Conservation (phyloP, 2,888 invertebrate species). For the Rhamnusium bicolor region DNA sequence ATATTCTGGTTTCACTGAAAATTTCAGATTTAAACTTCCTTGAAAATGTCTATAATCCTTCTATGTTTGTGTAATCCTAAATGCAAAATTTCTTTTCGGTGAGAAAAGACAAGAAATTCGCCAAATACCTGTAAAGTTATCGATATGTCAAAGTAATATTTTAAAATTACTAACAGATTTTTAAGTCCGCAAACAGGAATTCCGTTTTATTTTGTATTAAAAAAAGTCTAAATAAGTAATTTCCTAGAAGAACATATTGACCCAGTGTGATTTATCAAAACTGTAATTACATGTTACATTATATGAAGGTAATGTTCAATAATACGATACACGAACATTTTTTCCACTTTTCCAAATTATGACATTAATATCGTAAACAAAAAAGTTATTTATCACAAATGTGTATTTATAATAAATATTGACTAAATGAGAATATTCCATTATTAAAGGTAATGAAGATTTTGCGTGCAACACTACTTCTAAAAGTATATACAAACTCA, state of each 20-base stretch:
- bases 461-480: conserved; percentile 47
- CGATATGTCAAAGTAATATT: too few species aligned
- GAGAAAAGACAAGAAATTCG: too few species aligned
- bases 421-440: conserved; percentile 52
- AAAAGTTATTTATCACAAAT: conserved; percentile 45
- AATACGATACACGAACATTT: conserved; percentile 23
- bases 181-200: neutral
- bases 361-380: conserved; percentile 40
- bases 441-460: conserved; percentile 54
- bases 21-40: too few species aligned
- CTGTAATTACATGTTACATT: conserved; percentile 13
- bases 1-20: too few species aligned
- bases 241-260: neutral
- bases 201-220: neutral
- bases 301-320: conserved; percentile 7
- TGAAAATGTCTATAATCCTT: too few species aligned
- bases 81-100: too few species aligned
- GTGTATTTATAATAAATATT: conserved; percentile 48
- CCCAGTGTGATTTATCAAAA: conserved; percentile 7
- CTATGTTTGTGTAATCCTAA: too few species aligned
- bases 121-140: too few species aligned
- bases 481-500: conserved; percentile 17
- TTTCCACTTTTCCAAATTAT: conserved; percentile 33
- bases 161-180: neutral
- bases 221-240: neutral